phyloP scores from a whole-genome alignment of 2,888 invertebrate species.

The Napeogenes inachia region DNA sequence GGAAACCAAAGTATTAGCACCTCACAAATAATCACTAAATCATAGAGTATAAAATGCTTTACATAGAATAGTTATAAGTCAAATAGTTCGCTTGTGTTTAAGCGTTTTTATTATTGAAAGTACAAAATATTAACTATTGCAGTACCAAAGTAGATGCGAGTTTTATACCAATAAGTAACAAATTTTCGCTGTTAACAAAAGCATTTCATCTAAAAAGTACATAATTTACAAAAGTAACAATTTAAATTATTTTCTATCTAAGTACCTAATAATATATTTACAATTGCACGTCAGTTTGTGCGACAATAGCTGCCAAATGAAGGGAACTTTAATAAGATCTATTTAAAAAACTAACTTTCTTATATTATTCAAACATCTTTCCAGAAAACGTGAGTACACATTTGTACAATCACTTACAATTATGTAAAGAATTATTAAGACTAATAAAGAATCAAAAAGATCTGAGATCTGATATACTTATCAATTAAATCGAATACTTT shows the following conservation, averaged over 20 bases:
- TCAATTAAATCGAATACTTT: constrained; percentile 19
- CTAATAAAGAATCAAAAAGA: constrained; percentile 44
- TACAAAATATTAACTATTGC: too few species aligned
- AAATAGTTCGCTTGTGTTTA: too few species aligned
- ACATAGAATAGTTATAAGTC: background rate
- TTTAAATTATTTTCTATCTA: constrained; percentile 55
- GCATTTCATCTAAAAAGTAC: constrained; percentile 11
- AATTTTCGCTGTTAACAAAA: background rate
- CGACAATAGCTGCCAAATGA: constrained; percentile 68
- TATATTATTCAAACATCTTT: constrained; percentile 49
- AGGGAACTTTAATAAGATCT: constrained; percentile 51
- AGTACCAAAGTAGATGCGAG: too few species aligned
- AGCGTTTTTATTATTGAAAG: too few species aligned
- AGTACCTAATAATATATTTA: constrained; percentile 63
- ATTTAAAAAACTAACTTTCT: constrained; percentile 32
- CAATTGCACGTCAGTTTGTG: constrained; percentile 55
- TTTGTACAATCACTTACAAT: constrained; percentile 67
- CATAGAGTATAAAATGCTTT: constrained; percentile 21
- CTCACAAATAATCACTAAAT: constrained; percentile 31
- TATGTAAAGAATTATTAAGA: constrained; percentile 36
- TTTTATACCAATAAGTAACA: too few species aligned
- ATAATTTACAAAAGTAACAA: constrained; percentile 16
- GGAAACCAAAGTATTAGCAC: constrained; percentile 38
- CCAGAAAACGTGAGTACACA: constrained; percentile 58
- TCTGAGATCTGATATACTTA: constrained; percentile 31